Base-by-base conservation (phyloP, 2,113 vertebrate genomes). In the Corythornis cristatus region DNA sequence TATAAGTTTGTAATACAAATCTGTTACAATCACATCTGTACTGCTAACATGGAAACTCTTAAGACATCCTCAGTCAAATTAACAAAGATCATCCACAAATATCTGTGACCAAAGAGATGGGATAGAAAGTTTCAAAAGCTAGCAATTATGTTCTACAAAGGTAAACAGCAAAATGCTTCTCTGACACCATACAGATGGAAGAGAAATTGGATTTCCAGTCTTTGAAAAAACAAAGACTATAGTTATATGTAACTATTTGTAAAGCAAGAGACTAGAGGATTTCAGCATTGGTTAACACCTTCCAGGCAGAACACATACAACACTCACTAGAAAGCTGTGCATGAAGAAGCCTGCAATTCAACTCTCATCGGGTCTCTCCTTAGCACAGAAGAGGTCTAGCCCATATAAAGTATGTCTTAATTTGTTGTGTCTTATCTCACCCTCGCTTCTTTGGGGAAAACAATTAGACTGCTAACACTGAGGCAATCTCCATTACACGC, bases 221-320 rank as follows among this genome's bases (percentile, higher is more conserved):
- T 33, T 70, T 0, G 1, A 51, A 86, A 80, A 57, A 0, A 0
- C 12, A 56, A 67, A 23, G 10, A 77, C 45, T n/a, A 31, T 3
- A n/a, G 42, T 45, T 53, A 75, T 9, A 6, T 3, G 2, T 9
- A 86, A 46, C 14, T 51, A 35, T 23, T 15, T 42, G 21, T 33
- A 56, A 60, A 26, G 33, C 21, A 75, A 62, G 15, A 64, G n/a
- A 58, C 15, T 5, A 25, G 31, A 60, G 26, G 12, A 75, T 65
- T 82, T 76, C 62, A 92, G 33, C 31, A 74, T 15, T 7, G 6
- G 61, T 8, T 8, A 22, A 50, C 2, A 2, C 10, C 21, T 86
- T 12, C 51, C 22, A 20, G 3, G 46, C 31, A 86, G 26, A 5
- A 67, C 20, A 15, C 62, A 58, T 5, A 26, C 9, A 70, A 7